phyloP scores from a whole-genome alignment of 2,113 vertebrate genomes.

The Cephalopholis sonnerati region DNA sequence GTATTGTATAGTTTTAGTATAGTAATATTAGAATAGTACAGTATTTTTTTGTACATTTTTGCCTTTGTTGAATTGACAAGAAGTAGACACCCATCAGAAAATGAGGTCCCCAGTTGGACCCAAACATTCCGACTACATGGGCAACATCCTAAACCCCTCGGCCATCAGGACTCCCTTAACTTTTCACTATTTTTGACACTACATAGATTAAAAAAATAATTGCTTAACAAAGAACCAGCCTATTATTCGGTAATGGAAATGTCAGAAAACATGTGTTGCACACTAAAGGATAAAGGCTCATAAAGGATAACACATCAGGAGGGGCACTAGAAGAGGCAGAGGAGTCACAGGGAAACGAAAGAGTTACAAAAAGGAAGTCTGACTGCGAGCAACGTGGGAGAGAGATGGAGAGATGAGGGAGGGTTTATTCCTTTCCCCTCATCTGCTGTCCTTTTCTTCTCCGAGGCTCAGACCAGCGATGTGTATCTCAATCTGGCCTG shows the following conservation, averaged over 20 bases:
- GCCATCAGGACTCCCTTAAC: neutral
- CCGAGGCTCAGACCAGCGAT: slow-evolving; percentile 52
- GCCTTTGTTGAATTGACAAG: too few species aligned
- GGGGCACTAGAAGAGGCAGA: neutral
- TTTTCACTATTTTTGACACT: neutral
- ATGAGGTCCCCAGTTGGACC: neutral
- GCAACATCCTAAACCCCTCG: neutral
- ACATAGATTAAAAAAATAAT: neutral
- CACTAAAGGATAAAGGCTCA: too few species aligned
- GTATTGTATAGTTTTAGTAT: too few species aligned
- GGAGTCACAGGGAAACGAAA: slow-evolving; percentile 15
- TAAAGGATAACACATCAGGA: neutral
- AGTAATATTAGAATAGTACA: too few species aligned
- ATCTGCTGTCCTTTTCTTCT: slow-evolving; percentile 68
- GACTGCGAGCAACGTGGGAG: slow-evolving; percentile 38
- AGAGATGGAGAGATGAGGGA: slow-evolving; percentile 68
- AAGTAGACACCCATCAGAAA: too few species aligned
- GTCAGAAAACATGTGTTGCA: neutral
- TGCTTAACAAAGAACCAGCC: neutral
- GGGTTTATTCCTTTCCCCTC: slow-evolving; percentile 70
- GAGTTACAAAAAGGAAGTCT: slow-evolving; percentile 38
- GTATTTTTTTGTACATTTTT: too few species aligned
- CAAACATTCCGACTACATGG: neutral
- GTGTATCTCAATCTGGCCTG: slow-evolving; percentile 72
- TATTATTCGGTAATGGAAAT: neutral